Percentiles rank a stretch among this genome's conserved stretches.
Evolutionary conservation across 2,797 vertebrate species (phyloP).

Genomic region (Gambusia yucatana): DNA sequence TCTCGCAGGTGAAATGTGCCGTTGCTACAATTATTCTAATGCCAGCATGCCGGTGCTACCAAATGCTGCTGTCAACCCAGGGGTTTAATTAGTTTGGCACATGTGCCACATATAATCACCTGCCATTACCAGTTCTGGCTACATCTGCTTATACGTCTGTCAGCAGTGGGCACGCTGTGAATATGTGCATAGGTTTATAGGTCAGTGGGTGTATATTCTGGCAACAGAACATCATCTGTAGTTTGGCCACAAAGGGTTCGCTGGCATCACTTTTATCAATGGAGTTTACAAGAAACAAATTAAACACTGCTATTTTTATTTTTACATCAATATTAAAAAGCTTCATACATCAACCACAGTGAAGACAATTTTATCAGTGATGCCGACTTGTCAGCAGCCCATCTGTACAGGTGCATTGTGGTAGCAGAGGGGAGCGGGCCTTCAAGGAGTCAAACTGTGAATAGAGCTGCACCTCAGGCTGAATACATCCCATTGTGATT

Average conservation of each 20-base stretch:
- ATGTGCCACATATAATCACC: constrained; percentile 96
- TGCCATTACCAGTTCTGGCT: constrained; percentile 93
- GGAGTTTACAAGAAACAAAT: not conserved
- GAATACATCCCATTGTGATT: constrained; percentile 85
- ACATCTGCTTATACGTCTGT: constrained; percentile 97
- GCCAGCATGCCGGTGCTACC: constrained; percentile 87
- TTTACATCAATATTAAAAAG: constrained; percentile 32
- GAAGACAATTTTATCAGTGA: constrained; percentile 45
- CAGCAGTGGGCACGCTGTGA: constrained; percentile 76
- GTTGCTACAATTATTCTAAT: constrained; percentile 87
- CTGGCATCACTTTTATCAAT: constrained; percentile 11
- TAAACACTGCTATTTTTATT: constrained; percentile 19
- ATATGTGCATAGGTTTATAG: constrained; percentile 54
- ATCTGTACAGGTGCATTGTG: constrained; percentile 57
- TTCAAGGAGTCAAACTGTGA: constrained; percentile 79
- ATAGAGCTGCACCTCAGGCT: constrained; percentile 80
- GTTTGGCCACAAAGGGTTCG: constrained; percentile 46
- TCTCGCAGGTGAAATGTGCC: constrained; percentile 82
- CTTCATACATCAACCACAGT: constrained; percentile 27
- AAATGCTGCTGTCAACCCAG: constrained; percentile 94
- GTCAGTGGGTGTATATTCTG: constrained; percentile 46
- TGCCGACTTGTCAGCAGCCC: constrained; percentile 55
- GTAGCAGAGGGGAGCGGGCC: constrained; percentile 71
- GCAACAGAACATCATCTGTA: constrained; percentile 36
- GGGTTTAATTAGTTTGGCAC: constrained; percentile 97